A percentile compares a stretch with the other conserved stretches of the same genome.
These are phyloP conservation scores for Palaemon carinicauda DNA, from an alignment of 1,140 invertebrate genomes.

Conservation along the genomic window DNA sequence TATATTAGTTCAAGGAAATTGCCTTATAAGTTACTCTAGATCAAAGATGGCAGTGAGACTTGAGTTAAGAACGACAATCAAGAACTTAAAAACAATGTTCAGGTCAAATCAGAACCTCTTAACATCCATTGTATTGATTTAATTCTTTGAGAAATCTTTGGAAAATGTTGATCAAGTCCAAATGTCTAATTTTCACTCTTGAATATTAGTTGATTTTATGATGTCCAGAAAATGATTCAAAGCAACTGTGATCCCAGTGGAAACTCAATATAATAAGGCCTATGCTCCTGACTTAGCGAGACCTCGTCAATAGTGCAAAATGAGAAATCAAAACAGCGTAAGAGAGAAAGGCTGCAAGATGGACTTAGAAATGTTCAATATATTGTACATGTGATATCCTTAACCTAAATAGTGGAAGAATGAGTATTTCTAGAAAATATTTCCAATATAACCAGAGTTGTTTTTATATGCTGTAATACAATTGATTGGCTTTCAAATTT, in stretches of 20 bases:
- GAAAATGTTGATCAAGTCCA: too few relatives aligned
- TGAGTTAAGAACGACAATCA: neutral
- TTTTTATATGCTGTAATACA: neutral
- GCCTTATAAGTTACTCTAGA: neutral
- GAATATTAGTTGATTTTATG: too few relatives aligned
- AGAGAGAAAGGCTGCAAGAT: slow-evolving; percentile 40
- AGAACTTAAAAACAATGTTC: neutral
- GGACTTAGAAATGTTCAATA: slow-evolving; percentile 38
- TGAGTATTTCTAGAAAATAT: neutral
- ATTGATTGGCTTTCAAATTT: slow-evolving; percentile 24
- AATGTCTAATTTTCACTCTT: too few relatives aligned
- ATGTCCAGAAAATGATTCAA: too few relatives aligned
- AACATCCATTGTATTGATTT: too few relatives aligned
- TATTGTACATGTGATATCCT: slow-evolving; percentile 49
- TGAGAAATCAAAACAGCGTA: slow-evolving; percentile 40
- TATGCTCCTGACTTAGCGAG: slow-evolving; percentile 29
- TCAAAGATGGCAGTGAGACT: neutral
- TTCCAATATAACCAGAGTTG: neutral
- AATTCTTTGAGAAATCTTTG: too few relatives aligned
- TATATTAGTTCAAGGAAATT: too few relatives aligned
- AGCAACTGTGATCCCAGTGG: neutral
- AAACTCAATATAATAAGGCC: neutral
- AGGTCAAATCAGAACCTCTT: neutral
- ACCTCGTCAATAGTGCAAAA: slow-evolving; percentile 22
- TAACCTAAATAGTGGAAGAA: slow-evolving; percentile 39